Percentiles rank a stretch among this genome's conserved stretches.
Conservation (phyloP, 2,113 vertebrate genomes). For the Calypte anna region DNA sequence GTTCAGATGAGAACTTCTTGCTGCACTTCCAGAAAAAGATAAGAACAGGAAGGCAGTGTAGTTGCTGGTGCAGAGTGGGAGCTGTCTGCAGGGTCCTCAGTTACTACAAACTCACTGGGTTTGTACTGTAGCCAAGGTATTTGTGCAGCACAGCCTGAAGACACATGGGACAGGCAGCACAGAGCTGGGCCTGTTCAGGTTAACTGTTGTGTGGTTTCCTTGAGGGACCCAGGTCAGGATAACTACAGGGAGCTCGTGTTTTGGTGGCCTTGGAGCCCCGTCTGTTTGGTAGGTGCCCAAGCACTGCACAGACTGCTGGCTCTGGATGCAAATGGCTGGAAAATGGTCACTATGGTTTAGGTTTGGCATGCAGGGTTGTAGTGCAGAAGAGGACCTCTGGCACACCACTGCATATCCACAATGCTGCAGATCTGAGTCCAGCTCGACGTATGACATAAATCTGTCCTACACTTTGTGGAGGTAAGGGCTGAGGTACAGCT, state of each 20-base stretch:
- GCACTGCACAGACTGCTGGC: neutral
- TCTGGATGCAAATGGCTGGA: neutral
- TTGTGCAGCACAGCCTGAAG: neutral
- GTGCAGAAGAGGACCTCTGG: neutral
- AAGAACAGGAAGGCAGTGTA: neutral
- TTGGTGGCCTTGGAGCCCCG: accelerated
- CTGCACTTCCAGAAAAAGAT: neutral
- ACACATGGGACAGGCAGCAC: accelerated
- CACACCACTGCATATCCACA: accelerated
- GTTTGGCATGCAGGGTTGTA: neutral
- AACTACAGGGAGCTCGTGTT: accelerated
- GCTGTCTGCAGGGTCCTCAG: neutral
- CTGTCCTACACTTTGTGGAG: neutral
- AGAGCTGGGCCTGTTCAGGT: neutral
- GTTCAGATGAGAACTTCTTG: neutral
- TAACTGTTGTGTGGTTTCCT: neutral
- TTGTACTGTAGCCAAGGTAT: neutral
- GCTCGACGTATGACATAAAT: neutral
- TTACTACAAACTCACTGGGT: neutral
- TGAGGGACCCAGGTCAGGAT: neutral
- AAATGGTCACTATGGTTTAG: neutral
- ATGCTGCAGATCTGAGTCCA: neutral
- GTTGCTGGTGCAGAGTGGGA: accelerated
- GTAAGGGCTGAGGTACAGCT: neutral
- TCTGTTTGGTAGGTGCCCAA: neutral